These are phyloP conservation scores for Mycetomoellerius zeteki DNA, from an alignment of 1,140 invertebrate genomes.

Conservation along the genomic window DNA sequence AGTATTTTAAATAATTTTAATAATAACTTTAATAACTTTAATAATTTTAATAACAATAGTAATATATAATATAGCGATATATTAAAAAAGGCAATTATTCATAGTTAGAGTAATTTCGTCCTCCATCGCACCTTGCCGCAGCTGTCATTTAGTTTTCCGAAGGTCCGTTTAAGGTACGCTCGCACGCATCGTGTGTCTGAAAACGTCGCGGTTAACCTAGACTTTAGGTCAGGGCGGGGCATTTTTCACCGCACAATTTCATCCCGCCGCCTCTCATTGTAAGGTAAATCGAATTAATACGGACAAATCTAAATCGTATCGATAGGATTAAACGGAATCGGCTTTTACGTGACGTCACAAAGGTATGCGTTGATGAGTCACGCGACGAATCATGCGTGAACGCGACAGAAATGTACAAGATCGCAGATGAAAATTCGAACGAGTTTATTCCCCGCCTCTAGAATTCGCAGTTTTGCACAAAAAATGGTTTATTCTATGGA, in stretches of 20 bases:
- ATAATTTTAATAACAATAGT: background rate
- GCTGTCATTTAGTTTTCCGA: conserved; percentile 48
- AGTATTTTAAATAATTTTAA: background rate
- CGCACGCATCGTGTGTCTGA: conserved; percentile 22
- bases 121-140: conserved; percentile 16
- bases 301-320: conserved; percentile 51
- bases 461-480: background rate
- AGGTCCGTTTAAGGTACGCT: background rate
- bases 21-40: too few relatives aligned
- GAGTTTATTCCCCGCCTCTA: background rate
- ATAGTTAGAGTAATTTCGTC: conserved; percentile 4
- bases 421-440: background rate
- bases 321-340: conserved; percentile 65
- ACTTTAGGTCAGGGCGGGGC: conserved; percentile 68
- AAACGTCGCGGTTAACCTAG: conserved; percentile 59
- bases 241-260: conserved; percentile 65
- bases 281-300: conserved; percentile 72
- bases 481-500: background rate
- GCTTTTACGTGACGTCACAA: conserved; percentile 38
- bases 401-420: background rate
- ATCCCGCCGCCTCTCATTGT: conserved; percentile 32
- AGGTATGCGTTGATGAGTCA: background rate
- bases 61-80: conserved; percentile 12
- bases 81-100: conserved; percentile 7
- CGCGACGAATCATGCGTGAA: background rate